Evolutionary conservation across 2,888 invertebrate species (phyloP), one percentile per base, ranked within the genome.

Genomic region (Aphelenchoides bicaudatus): DNA sequence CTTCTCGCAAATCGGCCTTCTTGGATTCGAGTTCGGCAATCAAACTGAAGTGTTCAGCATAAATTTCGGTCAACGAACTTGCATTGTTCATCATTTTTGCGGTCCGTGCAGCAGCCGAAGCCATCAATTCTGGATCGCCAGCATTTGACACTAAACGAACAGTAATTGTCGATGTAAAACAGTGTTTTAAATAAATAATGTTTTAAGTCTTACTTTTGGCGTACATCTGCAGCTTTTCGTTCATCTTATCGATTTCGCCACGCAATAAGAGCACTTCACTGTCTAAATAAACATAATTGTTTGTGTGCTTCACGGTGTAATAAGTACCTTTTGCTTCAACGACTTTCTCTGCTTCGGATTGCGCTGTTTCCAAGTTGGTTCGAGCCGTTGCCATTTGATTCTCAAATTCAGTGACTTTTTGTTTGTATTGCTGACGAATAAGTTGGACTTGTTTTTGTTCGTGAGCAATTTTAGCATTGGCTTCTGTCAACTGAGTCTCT

Each of bases 21-120:
- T 51, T 51, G n/a, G 31, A 38, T 10, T 31, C 52, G 19, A 51
- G 38, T 23, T 51, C 52, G 31, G 28, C 52, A 16, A 34, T 30
- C 2, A 51, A 13, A 2, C 37, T 21, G 28, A 51, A 34, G 25
- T 51, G 52, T 21, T 37, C 31, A 2, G 34, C 37, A 5, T 51
- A 51, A 13, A 51, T 21, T 38, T 51, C 52, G 52, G 52, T 51
- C 19, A 51, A 28, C 19, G 52, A 51, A 13, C n/a, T 31, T 23
- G 52, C 52, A 30, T 51, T 23, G 16, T 51, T 51, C 31, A 51
- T 3, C 25, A 51, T n/a, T 25, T 43, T 43, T 6, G 43, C 16
- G 10, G 43, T 43, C 23, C 25, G 16, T n/a, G 43, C 43, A 21
- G 43, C 43, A 10, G 43, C 43, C 43, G 43, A 25, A 8, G 43